A percentile compares a stretch with the other conserved stretches of the same genome.
phyloP scores from a whole-genome alignment of 2,113 vertebrate species.

The Silurus asotus region DNA sequence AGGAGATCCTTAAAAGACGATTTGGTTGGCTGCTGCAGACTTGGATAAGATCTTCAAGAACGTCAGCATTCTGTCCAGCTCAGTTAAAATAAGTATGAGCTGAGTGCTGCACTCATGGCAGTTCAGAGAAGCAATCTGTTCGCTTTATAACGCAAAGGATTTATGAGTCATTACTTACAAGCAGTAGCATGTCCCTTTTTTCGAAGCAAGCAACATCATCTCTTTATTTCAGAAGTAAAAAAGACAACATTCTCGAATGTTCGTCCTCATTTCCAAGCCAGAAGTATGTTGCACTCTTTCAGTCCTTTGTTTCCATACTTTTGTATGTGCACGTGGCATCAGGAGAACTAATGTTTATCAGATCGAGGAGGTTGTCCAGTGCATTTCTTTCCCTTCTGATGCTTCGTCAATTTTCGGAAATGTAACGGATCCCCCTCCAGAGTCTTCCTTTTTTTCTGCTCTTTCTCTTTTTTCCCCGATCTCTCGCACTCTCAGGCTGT shows the following conservation, averaged over 20 bases:
- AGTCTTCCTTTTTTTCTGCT: neutral
- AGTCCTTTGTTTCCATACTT: constrained; percentile 14
- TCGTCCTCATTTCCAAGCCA: constrained; percentile 12
- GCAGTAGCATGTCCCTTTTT: neutral
- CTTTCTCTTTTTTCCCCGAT: constrained; percentile 15
- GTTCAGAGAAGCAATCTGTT: constrained; percentile 18
- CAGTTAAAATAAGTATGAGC: constrained; percentile 34
- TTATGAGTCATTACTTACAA: constrained; percentile 32
- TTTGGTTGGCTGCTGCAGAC: constrained; percentile 43
- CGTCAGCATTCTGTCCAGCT: constrained; percentile 60
- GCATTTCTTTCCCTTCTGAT: neutral
- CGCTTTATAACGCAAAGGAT: constrained; percentile 8
- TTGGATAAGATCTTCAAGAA: constrained; percentile 45
- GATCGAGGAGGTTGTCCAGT: neutral
- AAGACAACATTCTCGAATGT: neutral
- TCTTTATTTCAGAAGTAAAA: constrained; percentile 15
- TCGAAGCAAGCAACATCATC: neutral
- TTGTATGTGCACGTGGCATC: constrained; percentile 46
- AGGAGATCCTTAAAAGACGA: constrained; percentile 45
- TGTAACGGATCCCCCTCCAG: neutral
- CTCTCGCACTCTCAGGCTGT: constrained; percentile 27
- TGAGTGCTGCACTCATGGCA: neutral
- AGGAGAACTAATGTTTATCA: constrained; percentile 11
- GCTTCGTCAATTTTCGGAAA: constrained; percentile 17
- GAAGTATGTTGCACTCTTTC: neutral